Evolutionary conservation across 2,797 vertebrate genomes (phyloP).

Genomic region (Alca torda): DNA sequence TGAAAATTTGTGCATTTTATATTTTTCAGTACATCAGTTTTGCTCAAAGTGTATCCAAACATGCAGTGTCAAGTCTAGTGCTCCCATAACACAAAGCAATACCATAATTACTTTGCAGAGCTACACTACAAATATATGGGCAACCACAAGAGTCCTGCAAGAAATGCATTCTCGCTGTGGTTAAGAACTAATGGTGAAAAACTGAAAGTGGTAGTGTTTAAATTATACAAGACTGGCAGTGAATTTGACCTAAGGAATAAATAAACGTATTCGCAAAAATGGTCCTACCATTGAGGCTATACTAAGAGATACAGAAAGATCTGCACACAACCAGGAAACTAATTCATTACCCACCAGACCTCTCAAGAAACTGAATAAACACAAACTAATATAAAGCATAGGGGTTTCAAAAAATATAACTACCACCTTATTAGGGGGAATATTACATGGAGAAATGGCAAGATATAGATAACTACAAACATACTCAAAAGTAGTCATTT

Average conservation of each 20-base stretch:
- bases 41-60: not conserved
- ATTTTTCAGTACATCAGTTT: not conserved
- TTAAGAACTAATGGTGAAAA: constrained; percentile 10
- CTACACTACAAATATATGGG: not conserved
- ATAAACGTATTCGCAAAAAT: not conserved
- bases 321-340: not conserved
- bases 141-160: not conserved
- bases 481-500: not conserved
- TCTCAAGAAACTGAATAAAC: not conserved
- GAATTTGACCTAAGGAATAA: constrained; percentile 4
- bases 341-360: not conserved
- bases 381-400: not conserved
- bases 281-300: not conserved
- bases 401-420: not conserved
- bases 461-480: not conserved
- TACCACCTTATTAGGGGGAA: not conserved
- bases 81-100: not conserved
- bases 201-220: not conserved
- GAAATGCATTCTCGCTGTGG: not conserved
- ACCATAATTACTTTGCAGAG: not conserved
- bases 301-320: not conserved
- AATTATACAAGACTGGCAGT: not conserved
- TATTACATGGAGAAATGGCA: not conserved
- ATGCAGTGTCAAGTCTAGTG: not conserved
- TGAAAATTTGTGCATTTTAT: not conserved